Evolutionary conservation across 2,888 invertebrate genomes (phyloP).

Genomic region (Blastobasis lacticolella): DNA sequence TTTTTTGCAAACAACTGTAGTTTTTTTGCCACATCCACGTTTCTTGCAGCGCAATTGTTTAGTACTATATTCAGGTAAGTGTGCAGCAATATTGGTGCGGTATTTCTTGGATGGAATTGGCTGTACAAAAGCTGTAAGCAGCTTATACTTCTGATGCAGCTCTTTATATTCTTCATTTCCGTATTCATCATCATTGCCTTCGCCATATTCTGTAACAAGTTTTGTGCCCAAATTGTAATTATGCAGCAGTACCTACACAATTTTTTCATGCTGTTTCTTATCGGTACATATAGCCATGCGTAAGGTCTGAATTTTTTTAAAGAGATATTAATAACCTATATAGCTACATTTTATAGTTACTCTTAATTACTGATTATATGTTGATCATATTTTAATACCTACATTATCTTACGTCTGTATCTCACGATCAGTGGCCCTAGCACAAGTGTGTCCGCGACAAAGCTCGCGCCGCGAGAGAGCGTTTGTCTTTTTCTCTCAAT

Average conservation of each 20-base stretch:
- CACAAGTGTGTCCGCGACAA: too few species aligned
- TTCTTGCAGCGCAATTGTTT: background rate
- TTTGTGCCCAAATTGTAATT: background rate
- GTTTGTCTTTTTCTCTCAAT: too few species aligned
- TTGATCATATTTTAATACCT: too few species aligned
- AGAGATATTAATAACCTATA: too few species aligned
- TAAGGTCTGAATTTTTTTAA: background rate
- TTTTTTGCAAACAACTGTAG: background rate
- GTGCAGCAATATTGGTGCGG: background rate
- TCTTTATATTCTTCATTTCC: background rate
- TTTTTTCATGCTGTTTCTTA: background rate
- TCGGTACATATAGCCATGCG: constrained; percentile 1
- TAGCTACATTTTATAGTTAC: too few species aligned
- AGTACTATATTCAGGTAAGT: constrained; percentile 1
- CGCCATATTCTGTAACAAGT: background rate
- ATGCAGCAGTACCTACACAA: background rate
- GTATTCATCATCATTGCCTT: background rate
- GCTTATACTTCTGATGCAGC: background rate
- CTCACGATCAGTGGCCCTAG: too few species aligned
- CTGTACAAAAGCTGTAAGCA: background rate
- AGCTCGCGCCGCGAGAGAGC: too few species aligned
- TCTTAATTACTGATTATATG: too few species aligned
- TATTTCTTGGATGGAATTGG: constrained; percentile 1
- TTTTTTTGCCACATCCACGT: background rate
- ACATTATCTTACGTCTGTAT: too few species aligned